Evolutionary conservation across 2,888 invertebrate species (phyloP), one percentile per base, ranked within the genome.

Genomic region (Sturmia bella): DNA sequence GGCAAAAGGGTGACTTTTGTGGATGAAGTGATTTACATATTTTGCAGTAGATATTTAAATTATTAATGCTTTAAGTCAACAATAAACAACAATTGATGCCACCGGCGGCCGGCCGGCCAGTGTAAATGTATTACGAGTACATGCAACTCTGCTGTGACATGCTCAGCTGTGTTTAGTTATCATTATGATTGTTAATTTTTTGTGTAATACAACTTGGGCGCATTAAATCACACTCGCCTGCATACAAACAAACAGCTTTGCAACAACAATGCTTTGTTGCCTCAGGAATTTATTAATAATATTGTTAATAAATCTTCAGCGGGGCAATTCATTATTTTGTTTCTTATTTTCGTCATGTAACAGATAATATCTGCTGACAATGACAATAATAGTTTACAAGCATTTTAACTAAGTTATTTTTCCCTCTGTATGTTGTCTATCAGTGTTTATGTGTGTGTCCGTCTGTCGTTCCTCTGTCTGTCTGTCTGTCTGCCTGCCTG

Each of bases 121-220:
- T 45, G 32, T 59, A 43, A 43, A 37, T 12, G 39, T 2, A 3
- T 15, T 7, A 2, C 13, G 7, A 12, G 1, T 24, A 19, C 37
- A 21, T 54, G 5, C 24, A 13, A 43, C 43, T 24, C n/a, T 13
- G n/a, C 9, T 7, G 63, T 32, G 2, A 21, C 32, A 48, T 50
- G 24, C 74, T 57, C 82, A 82, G 82, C 82, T 82, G 82, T 82
- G 74, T 82, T 82, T 82, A 66, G 82, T 78, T 82, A 82, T 74
- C 77, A 82, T 82, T 82, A 82, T 64, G 45, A 68, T 74, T 78
- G 82, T 70, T 69, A 81, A 77, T 77, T 77, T 69, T 13, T n/a
- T n/a, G n/a, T 68, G 48, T 61, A 54, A 27, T 57, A n/a, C n/a
- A 37, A 43, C 32, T 54, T 54, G 32, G 27, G 17, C 61, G 32